Evolutionary conservation across 1,140 invertebrate species (phyloP), one percentile per base, ranked within the genome.

Genomic region (Pinna nobilis): DNA sequence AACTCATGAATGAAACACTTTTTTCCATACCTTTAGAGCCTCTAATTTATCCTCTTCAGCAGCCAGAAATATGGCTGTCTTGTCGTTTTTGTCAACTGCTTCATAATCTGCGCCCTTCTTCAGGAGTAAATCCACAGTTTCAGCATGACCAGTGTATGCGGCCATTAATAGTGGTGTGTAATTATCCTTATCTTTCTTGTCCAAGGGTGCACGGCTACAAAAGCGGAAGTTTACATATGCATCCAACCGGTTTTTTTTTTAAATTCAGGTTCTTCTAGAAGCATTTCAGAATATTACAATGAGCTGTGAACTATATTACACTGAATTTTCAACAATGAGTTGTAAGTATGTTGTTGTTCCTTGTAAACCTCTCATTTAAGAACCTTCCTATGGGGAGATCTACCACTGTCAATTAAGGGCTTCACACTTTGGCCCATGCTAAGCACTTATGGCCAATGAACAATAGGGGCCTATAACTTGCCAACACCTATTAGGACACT

Each of bases 121-220:
- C 6, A 90, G 65, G 32, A 90, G 73, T 3, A 79, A 49, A 67
- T 88, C 82, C 6, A 89, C 81, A 5, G 84, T 82, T 2, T 86
- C 82, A 3, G 78, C 80, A 69, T 89, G 84, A 33, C 89, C 89
- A 53, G 87, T 82, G 18, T 77, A 78, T 18, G 88, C 85, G 15
- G 89, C 88, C 66, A 89, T 69, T 50, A 90, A 69, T 13, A 90
- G 73, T 4, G 89, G 88, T 13, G 89, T 95, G 78, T 88, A 90
- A 75, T 88, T 88, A 67, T 90, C 85, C 66, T 87, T 87, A 78
- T 90, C 89, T n/a, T 76, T 60, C 6, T 78, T 72, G 59, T 90
- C 87, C 33, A 90, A 80, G 30, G 79, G 61, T 4, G 88, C 88
- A 33, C 86, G 86, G 63, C 89, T 90, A 63, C 61, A 71, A 55